A percentile compares a stretch with the other conserved stretches of the same genome.
These are phyloP conservation scores for Poeciliopsis occidentalis DNA, from an alignment of 2,113 vertebrate genomes.

Conservation along the genomic window DNA sequence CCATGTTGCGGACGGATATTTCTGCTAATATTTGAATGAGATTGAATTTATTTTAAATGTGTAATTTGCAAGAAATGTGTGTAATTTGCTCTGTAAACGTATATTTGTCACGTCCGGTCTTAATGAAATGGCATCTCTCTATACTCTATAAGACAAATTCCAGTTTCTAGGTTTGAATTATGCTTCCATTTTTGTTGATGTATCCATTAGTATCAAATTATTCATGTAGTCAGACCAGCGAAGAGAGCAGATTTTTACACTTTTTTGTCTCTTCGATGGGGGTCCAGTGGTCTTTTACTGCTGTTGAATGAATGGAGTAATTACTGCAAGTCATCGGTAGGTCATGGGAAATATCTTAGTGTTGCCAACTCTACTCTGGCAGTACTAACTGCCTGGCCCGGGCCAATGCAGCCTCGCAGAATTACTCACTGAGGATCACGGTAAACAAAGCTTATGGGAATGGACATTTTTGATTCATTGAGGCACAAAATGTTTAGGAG, in stretches of 20 bases:
- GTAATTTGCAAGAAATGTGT: too few relatives aligned
- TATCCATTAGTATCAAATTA: constrained; percentile 12
- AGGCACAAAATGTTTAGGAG: not conserved
- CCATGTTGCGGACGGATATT: too few relatives aligned
- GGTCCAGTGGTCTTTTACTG: constrained; percentile 3
- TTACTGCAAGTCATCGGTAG: constrained; percentile 32
- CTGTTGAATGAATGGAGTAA: constrained; percentile 30
- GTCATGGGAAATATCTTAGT: constrained; percentile 52
- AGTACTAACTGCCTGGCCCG: not conserved
- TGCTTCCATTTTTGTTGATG: too few relatives aligned
- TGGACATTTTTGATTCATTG: constrained; percentile 10
- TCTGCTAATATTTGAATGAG: too few relatives aligned
- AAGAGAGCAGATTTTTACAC: constrained; percentile 8
- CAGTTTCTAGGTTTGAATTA: too few relatives aligned
- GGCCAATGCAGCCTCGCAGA: not conserved
- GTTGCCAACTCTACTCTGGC: constrained; percentile 11
- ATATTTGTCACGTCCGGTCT: too few relatives aligned
- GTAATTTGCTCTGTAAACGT: too few relatives aligned
- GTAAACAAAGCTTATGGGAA: not conserved
- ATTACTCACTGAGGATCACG: constrained; percentile 4
- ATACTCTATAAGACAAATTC: too few relatives aligned
- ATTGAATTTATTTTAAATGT: too few relatives aligned
- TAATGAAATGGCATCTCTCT: too few relatives aligned
- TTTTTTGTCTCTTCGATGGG: constrained; percentile 13
- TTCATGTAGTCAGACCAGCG: constrained; percentile 10